Evolutionary conservation across 2,797 vertebrate genomes (phyloP).

Genomic region (Delichon dasypus): DNA sequence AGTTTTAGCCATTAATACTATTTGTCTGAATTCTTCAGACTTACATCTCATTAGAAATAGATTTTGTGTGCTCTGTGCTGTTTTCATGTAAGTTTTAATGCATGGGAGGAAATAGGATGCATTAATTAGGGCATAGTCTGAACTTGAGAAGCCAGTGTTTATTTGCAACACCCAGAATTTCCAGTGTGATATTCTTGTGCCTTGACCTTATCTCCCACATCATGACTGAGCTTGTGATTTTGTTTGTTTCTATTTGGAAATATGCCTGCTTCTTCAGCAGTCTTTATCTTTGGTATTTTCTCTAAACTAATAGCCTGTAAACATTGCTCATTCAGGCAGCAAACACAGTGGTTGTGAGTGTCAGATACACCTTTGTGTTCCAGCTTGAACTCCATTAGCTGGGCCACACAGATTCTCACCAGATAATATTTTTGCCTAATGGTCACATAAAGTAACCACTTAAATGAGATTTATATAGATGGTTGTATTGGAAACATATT

Average conservation of each 20-base stretch:
- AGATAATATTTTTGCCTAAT: background rate
- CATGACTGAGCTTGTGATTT: background rate
- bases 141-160: background rate
- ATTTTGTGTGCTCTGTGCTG: background rate
- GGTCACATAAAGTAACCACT: background rate
- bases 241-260: background rate
- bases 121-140: constrained; percentile 11
- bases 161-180: constrained; percentile 12
- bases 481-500: background rate
- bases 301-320: background rate
- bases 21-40: background rate
- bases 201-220: background rate
- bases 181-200: background rate
- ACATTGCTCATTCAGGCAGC: background rate
- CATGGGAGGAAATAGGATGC: background rate
- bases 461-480: background rate
- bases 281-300: background rate
- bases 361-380: background rate
- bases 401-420: background rate
- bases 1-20: background rate
- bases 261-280: background rate
- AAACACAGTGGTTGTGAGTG: background rate
- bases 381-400: background rate
- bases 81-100: background rate
- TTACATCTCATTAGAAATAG: background rate